Evolutionary conservation across 2,113 vertebrate genomes (phyloP), one percentile per base, ranked within the genome.

Genomic region (Pipa parva): DNA sequence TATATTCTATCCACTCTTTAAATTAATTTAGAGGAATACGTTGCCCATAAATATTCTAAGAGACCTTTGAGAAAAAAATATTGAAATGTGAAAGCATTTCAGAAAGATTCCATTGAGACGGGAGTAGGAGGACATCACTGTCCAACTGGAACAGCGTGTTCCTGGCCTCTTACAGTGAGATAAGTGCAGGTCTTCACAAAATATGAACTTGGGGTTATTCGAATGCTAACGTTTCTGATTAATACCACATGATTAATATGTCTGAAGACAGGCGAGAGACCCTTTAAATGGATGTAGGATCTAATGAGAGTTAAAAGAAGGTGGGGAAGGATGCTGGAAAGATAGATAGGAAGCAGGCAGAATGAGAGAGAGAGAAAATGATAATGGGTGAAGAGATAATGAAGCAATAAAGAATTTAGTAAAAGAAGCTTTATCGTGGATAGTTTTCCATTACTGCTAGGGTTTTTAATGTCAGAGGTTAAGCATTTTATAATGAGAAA

Each of bases 151-250:
- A 68, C 45, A 50, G 51, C 28, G 26, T 59, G 45, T 68, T 68
- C 64, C 46, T 22, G 64, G 29, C 64, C 26, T 49, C 42, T 55
- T 26, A 59, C 64, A 28, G 56, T 26, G 64, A 68, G 64, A 59
- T 59, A 68, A 68, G 56, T 59, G 56, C 46, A 68, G 29, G 56
- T 59, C 55, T 68, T 68, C 56, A 59, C 29, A 39, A 2, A 51
- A n/a, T 27, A 10, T 45, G 49, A n/a, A 24, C 42, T 50, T 3
- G 42, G 20, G 28, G 21, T 21, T 22, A 4, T 17, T 51, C 24
- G 36, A 59, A 36, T 39, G 42, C 55, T 51, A 68, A 50, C 29
- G 15, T 20, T 59, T 68, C 18, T 59, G 64, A 59, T 59, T 59
- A 68, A 68, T 68, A 20, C 20, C 8, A 33, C 63, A 17, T 59